Conservation (phyloP, 2,113 vertebrate genomes). For the Chaenogobius annularis region DNA sequence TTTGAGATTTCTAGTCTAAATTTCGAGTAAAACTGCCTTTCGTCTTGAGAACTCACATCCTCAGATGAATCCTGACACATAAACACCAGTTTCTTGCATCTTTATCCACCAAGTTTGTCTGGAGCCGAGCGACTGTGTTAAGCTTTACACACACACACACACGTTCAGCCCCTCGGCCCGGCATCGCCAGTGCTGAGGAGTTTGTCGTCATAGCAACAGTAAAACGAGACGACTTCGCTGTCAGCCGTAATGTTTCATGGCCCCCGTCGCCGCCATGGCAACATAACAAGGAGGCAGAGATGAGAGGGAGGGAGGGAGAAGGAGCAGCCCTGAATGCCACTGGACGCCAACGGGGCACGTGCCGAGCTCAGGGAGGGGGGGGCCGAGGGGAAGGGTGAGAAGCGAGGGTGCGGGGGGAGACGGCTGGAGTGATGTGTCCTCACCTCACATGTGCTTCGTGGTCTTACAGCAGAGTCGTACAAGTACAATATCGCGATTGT, state of each 20-base stretch:
- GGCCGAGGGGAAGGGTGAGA: no score
- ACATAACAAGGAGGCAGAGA: constrained; percentile 75
- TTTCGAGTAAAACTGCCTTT: background rate
- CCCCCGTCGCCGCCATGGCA: constrained; percentile 77
- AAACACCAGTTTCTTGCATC: background rate
- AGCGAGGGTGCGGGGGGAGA: background rate
- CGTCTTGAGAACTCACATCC: no score
- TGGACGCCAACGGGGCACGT: constrained; percentile 43
- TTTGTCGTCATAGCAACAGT: constrained; percentile 84
- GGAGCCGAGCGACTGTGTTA: constrained; percentile 67
- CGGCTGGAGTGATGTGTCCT: background rate
- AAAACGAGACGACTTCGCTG: constrained; percentile 83
- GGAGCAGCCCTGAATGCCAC: constrained; percentile 56
- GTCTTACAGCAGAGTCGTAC: no score
- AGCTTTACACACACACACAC: constrained; percentile 67
- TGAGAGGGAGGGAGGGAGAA: constrained; percentile 61
- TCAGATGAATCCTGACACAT: background rate
- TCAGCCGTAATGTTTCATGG: constrained; percentile 81
- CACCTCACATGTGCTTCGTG: background rate
- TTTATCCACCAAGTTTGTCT: constrained; percentile 64
- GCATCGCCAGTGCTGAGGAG: constrained; percentile 68
- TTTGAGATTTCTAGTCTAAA: no score
- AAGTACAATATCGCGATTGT: no score
- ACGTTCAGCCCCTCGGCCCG: constrained; percentile 49
- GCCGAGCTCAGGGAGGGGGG: background rate